Percentiles rank a stretch among this genome's conserved stretches.
These are phyloP conservation scores for Astur gentilis DNA, from an alignment of 2,113 vertebrate species.

Conservation along the genomic window DNA sequence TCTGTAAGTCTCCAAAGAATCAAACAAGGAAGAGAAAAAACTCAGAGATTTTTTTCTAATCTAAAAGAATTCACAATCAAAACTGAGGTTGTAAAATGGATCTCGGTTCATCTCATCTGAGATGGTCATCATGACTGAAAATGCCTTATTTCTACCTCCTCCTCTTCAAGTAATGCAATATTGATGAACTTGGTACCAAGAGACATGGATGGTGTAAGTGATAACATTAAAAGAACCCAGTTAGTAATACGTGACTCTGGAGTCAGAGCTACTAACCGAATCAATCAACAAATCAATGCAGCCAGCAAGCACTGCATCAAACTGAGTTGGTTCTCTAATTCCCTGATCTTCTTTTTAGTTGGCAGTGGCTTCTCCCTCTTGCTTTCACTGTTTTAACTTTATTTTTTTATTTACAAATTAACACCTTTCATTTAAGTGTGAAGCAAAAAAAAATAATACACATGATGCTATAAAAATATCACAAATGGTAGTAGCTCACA, in stretches of 20 bases:
- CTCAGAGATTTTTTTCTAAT: neutral
- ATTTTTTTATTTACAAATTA: constrained; percentile 29
- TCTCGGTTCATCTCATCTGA: neutral
- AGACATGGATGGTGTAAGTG: neutral
- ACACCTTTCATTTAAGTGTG: neutral
- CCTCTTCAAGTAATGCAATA: neutral
- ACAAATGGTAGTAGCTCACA: neutral
- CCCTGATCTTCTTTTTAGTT: neutral
- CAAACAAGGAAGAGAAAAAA: neutral
- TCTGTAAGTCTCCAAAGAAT: neutral
- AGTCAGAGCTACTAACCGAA: neutral
- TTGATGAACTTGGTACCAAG: neutral
- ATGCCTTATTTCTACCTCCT: neutral
- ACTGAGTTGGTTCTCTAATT: neutral
- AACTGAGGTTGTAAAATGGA: neutral
- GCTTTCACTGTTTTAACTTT: neutral
- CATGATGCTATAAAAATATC: neutral
- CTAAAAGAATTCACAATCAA: neutral
- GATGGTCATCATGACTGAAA: neutral
- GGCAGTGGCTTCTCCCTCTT: neutral
- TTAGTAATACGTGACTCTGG: neutral
- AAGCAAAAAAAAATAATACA: neutral
- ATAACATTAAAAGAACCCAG: neutral
- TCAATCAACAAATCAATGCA: neutral
- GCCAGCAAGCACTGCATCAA: neutral